phyloP scores from a whole-genome alignment of 2,797 vertebrate genomes.

The Typhlichthys subterraneus region DNA sequence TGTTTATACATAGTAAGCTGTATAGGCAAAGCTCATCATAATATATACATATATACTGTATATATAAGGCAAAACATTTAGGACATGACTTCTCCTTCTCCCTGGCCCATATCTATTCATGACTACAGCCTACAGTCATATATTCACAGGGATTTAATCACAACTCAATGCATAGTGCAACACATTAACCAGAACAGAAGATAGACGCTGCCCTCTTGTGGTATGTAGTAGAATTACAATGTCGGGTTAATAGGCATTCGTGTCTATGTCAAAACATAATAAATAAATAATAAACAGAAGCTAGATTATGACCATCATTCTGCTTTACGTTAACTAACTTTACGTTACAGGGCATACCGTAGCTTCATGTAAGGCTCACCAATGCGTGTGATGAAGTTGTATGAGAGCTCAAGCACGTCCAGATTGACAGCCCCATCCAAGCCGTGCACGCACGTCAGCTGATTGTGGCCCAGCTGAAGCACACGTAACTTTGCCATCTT shows the following conservation, averaged over 20 bases:
- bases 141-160: slow-evolving; percentile 34
- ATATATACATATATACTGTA: slow-evolving; percentile 16
- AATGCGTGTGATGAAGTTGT: slow-evolving; percentile 89
- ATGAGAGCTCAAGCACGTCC: slow-evolving; percentile 84
- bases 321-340: too few species aligned
- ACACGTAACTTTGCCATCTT: slow-evolving; percentile 82
- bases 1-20: neutral
- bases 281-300: too few species aligned
- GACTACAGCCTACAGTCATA: slow-evolving; percentile 36
- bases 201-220: slow-evolving; percentile 69
- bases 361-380: slow-evolving; percentile 74
- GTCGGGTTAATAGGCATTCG: neutral
- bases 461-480: slow-evolving; percentile 84
- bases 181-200: slow-evolving; percentile 12
- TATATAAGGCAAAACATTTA: neutral
- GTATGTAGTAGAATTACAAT: slow-evolving; percentile 1
- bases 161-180: slow-evolving; percentile 15
- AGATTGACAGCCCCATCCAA: slow-evolving; percentile 83
- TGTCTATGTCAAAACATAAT: too few species aligned
- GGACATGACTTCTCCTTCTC: slow-evolving; percentile 11
- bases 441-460: slow-evolving; percentile 86
- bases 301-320: too few species aligned
- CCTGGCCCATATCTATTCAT: slow-evolving; percentile 60
- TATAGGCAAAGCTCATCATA: neutral
- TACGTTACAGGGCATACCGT: too few species aligned